Conservation (phyloP, 2,888 invertebrate species). For the Cancer borealis region DNA sequence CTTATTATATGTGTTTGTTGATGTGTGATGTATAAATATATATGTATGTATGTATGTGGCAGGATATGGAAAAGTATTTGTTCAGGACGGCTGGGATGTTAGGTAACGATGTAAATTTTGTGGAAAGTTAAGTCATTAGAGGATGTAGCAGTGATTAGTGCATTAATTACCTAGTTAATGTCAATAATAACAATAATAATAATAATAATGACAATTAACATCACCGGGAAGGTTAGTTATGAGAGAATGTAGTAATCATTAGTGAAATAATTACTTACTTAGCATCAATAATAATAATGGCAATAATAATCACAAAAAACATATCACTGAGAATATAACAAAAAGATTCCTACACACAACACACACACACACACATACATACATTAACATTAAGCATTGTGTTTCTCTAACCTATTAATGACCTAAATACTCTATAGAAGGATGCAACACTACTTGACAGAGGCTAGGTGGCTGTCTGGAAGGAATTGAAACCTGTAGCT, state of each 20-base stretch:
- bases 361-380: background rate
- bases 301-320: background rate
- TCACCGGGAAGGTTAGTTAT: background rate
- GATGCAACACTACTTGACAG: background rate
- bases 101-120: background rate
- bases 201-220: slow-evolving; percentile 3
- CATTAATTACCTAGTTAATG: background rate
- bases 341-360: background rate
- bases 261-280: background rate
- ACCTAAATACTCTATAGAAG: background rate
- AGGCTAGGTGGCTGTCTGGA: background rate
- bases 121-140: too few relatives aligned
- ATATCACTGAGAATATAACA: background rate
- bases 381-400: background rate
- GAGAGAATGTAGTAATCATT: background rate
- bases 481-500: background rate
- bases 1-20: background rate
- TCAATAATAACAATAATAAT: background rate
- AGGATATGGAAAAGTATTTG: background rate
- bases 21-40: background rate
- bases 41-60: background rate
- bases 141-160: background rate
- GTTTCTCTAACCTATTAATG: background rate
- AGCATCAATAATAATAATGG: background rate
- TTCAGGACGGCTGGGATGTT: background rate